Evolutionary conservation across 2,888 invertebrate genomes (phyloP).

Genomic region (Epinotia ramella): DNA sequence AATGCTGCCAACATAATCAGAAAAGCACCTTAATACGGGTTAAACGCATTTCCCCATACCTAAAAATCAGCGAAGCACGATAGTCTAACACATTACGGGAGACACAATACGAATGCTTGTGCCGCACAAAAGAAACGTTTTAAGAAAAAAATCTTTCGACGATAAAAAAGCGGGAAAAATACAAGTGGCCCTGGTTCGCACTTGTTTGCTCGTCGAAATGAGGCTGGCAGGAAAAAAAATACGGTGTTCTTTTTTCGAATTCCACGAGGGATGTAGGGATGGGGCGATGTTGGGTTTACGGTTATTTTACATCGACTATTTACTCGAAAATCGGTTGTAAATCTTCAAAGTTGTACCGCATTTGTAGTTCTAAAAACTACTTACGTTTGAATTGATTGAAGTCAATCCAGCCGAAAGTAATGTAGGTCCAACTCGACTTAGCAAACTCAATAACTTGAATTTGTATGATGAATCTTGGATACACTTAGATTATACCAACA

Average conservation of each 20-base stretch:
- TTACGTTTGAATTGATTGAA: not conserved
- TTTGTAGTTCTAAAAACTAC: not conserved
- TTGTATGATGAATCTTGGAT: not conserved
- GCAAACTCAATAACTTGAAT: not conserved
- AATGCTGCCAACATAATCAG: constrained; percentile 24
- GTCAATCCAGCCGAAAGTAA: not conserved
- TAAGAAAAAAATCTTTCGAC: constrained; percentile 47
- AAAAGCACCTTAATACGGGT: constrained; percentile 17
- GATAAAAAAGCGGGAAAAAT: constrained; percentile 46
- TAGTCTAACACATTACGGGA: constrained; percentile 47
- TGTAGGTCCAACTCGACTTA: not conserved
- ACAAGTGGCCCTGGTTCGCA: constrained; percentile 49
- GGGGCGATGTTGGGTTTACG: constrained; percentile 3
- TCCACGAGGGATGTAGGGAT: constrained; percentile 42
- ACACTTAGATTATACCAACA: not conserved
- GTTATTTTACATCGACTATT: not conserved
- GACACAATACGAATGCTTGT: constrained; percentile 46
- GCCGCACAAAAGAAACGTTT: constrained; percentile 54
- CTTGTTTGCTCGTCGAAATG: constrained; percentile 49
- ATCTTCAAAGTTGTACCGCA: not conserved
- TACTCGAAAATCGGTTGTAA: no score
- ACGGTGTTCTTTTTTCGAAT: constrained; percentile 48
- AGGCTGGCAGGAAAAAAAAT: constrained; percentile 45
- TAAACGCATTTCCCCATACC: constrained; percentile 34
- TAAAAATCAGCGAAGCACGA: constrained; percentile 37